These are phyloP conservation scores for Drosophila pachea DNA, from an alignment of 1,140 invertebrate genomes.

Conservation along the genomic window DNA sequence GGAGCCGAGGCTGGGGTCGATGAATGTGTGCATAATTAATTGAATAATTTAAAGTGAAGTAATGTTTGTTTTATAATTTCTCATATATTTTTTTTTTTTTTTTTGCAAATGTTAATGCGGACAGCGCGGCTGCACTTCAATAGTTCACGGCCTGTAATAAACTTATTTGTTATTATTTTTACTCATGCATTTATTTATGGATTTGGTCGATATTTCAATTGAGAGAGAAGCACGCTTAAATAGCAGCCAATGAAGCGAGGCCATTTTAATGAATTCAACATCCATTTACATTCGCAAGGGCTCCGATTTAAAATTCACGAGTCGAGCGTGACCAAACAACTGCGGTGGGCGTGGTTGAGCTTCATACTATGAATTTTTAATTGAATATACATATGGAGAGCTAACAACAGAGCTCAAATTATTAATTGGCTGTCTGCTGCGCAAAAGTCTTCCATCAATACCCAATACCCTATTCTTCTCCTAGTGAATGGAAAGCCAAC, in stretches of 20 bases:
- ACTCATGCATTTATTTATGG: constrained; percentile 33
- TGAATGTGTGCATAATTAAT: neutral
- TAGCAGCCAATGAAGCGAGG: constrained; percentile 56
- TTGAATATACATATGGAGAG: constrained; percentile 57
- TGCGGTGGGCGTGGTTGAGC: constrained; percentile 3
- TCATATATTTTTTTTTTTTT: too few relatives aligned
- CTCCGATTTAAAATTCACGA: constrained; percentile 56
- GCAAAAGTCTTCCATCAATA: neutral
- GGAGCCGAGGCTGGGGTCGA: too few relatives aligned
- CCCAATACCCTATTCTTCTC: neutral
- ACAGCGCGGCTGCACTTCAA: neutral
- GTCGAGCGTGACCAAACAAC: constrained; percentile 26
- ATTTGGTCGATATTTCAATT: constrained; percentile 26
- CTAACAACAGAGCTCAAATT: constrained; percentile 30
- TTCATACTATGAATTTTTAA: constrained; percentile 43
- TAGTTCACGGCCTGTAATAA: constrained; percentile 6
- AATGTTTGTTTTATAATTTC: constrained; percentile 8
- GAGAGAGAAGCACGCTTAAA: constrained; percentile 45
- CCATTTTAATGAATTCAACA: constrained; percentile 70
- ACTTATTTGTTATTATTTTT: constrained; percentile 35
- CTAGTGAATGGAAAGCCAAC: too few relatives aligned
- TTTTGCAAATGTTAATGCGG: neutral
- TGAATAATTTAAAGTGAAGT: neutral
- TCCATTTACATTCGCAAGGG: constrained; percentile 63
- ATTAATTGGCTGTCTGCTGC: constrained; percentile 54